phyloP scores from a whole-genome alignment of 2,113 vertebrate species.

The Bungarus multicinctus region DNA sequence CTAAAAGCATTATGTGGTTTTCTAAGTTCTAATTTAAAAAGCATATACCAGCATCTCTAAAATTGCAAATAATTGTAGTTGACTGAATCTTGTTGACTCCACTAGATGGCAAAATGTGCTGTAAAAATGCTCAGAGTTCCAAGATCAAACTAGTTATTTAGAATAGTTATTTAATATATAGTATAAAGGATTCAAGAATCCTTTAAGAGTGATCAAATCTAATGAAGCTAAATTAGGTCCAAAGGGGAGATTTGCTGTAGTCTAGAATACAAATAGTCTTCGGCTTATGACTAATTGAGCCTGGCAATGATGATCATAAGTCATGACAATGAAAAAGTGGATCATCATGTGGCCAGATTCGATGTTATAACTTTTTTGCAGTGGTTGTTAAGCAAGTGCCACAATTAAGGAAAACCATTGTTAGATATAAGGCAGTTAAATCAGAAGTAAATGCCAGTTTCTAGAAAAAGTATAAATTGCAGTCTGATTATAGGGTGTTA shows the following conservation, averaged over 20 bases:
- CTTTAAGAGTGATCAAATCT: not conserved
- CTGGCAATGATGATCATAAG: no score
- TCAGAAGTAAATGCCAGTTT: not conserved
- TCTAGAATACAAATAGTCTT: not conserved
- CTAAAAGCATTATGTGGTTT: not conserved
- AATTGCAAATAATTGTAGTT: not conserved
- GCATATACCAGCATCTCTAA: not conserved
- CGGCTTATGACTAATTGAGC: no score
- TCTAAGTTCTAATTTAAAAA: not conserved
- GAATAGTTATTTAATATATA: not conserved
- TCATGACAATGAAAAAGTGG: no score
- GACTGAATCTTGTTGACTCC: conserved; percentile 11
- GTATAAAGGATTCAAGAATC: not conserved
- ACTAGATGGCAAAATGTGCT: conserved; percentile 63
- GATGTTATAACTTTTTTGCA: no score
- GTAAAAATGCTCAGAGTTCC: conserved; percentile 3
- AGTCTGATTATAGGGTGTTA: not conserved
- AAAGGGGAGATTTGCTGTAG: not conserved
- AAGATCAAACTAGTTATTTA: not conserved
- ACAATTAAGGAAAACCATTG: not conserved
- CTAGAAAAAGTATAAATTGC: not conserved
- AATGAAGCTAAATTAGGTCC: not conserved
- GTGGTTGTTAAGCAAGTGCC: not conserved
- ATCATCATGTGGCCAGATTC: no score
- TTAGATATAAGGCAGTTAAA: not conserved